Evolutionary conservation across 2,888 invertebrate genomes (phyloP).

Genomic region (Sympetrum striolatum): DNA sequence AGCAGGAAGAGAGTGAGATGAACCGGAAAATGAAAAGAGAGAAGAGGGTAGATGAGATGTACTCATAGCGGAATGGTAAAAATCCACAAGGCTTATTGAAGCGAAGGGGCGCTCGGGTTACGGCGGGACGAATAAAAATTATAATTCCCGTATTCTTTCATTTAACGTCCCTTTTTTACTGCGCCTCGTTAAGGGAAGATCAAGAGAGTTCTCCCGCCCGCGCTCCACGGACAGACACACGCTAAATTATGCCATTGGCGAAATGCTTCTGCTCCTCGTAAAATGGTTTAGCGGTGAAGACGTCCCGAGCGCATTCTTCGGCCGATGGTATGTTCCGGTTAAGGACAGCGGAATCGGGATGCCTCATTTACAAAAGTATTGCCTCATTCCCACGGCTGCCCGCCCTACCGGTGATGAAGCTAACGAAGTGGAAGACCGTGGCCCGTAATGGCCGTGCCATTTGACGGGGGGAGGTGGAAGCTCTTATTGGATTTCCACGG

Average conservation of each 20-base stretch:
- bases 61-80: neutral
- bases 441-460: neutral
- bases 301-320: neutral
- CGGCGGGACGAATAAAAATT: neutral
- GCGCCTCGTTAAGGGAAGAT: slow-evolving; percentile 21
- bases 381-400: neutral
- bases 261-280: neutral
- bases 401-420: neutral
- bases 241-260: neutral
- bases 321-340: neutral
- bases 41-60: too few species aligned
- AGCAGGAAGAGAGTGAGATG: too few species aligned
- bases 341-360: neutral
- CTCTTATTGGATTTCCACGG: neutral
- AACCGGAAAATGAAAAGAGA: too few species aligned
- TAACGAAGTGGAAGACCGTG: neutral
- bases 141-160: neutral
- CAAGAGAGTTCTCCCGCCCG: neutral
- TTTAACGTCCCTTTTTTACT: neutral
- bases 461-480: neutral
- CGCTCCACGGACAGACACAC: neutral
- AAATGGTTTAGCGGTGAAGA: neutral
- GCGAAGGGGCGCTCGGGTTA: neutral
- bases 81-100: neutral
- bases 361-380: neutral